These are phyloP conservation scores for Mesoclemmys tuberculata DNA, from an alignment of 2,113 vertebrate species.

Conservation along the genomic window DNA sequence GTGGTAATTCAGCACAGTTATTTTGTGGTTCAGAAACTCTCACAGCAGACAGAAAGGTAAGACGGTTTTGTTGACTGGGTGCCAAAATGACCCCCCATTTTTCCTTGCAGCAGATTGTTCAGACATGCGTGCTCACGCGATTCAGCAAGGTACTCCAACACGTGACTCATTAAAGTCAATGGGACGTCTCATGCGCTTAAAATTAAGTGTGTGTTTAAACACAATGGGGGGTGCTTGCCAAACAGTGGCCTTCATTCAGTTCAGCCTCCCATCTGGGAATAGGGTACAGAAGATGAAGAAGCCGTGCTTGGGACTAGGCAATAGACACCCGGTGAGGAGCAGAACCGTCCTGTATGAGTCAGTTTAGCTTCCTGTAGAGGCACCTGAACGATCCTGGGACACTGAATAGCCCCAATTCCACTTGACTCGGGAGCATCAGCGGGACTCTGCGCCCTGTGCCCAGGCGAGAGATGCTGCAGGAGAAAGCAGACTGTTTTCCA, in stretches of 20 bases:
- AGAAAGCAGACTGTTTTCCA: rapidly evolving
- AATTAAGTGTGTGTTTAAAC: background rate
- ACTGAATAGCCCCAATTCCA: rapidly evolving
- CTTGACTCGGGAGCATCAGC: background rate
- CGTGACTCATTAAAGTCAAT: background rate
- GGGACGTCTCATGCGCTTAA: background rate
- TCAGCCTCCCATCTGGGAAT: background rate
- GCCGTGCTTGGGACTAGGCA: rapidly evolving
- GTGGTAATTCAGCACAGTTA: background rate
- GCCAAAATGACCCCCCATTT: background rate
- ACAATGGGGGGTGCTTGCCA: background rate
- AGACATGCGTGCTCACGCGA: background rate
- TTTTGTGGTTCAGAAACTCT: background rate
- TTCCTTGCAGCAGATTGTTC: background rate
- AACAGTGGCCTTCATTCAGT: background rate
- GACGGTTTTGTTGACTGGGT: background rate
- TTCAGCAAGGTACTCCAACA: background rate
- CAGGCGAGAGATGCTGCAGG: background rate
- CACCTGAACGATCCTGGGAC: background rate
- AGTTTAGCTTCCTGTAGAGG: background rate
- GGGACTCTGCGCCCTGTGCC: background rate
- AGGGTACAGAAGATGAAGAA: background rate
- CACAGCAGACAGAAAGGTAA: background rate
- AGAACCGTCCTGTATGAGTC: background rate
- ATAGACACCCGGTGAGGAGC: background rate